Base-by-base conservation (phyloP, 2,113 vertebrate species). In the Pseudorhombus dupliciocellatus region DNA sequence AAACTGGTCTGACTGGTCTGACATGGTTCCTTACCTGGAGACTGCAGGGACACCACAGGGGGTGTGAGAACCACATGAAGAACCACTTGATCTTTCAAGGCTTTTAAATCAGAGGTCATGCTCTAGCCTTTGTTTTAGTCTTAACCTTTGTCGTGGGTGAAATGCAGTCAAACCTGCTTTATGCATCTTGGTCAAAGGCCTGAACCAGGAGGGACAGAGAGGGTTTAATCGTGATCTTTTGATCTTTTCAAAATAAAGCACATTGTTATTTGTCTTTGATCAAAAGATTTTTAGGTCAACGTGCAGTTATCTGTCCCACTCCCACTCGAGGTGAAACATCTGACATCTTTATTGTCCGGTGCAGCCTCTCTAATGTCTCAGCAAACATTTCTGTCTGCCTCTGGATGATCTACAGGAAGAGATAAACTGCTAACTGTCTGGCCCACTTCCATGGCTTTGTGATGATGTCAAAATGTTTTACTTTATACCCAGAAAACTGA, bases 1-100 rank as follows among this genome's bases (percentile, higher is more conserved):
- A 95, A 82, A 74, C 93, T 96, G 75, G 92, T 85, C 83, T 94
- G 94, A 89, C 92, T 95, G 0, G 26, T 92, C 73, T 94, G 91
- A 0, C 93, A 94, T 1, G 93, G 92, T 73, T 95, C 93, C 65
- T 91, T 92, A 16, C 80, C 92, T 1, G 93, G 80, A 66, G 94
- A 75, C 96, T 98, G 57, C 7, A 79, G 63, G 10, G 25, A 68
- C 56, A 22, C n/a, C n/a, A n/a, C n/a, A 66, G 26, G 22, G 53
- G 25, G n/a, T n/a, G 20, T 18, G 24, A 44, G 54, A 54, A 11
- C 2, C 4, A 37, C 46, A 40, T 42, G 26, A 70, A 51, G 48
- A 79, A 67, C 53, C 22, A 62, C 44, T 28, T 48, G 9, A 73
- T 18, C 25, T 58, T 50, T 46, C 14, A 3, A 68, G 48, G 18